phyloP scores from a whole-genome alignment of 2,888 invertebrate species.

The Drosophila rubida region DNA sequence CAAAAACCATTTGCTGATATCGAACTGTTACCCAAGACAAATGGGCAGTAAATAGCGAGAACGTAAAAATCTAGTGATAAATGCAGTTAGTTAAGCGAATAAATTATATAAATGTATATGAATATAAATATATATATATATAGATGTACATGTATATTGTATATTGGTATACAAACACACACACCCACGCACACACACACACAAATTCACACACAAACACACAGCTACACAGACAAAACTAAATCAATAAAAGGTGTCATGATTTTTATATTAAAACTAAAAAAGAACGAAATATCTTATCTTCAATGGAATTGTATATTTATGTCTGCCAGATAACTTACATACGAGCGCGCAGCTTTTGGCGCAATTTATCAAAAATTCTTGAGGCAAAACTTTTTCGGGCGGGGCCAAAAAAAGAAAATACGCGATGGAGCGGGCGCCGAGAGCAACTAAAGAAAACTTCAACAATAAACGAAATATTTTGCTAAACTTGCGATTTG shows the following conservation, averaged over 20 bases:
- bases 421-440: constrained; percentile 33
- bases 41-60: constrained; percentile 63
- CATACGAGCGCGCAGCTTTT: constrained; percentile 17
- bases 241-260: constrained; percentile 81
- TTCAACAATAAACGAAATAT: constrained; percentile 82
- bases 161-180: constrained; percentile 49
- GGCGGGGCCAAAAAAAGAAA: constrained; percentile 1
- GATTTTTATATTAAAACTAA: constrained; percentile 75
- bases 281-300: constrained; percentile 20
- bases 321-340: constrained; percentile 37
- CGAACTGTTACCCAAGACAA: constrained; percentile 7
- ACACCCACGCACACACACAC: constrained; percentile 12
- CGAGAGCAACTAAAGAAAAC: constrained; percentile 70
- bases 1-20: constrained; percentile 61
- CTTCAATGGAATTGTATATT: constrained; percentile 16
- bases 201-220: constrained; percentile 26
- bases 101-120: constrained; percentile 43
- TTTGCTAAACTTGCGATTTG: constrained; percentile 82
- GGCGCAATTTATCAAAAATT: constrained; percentile 76
- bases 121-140: constrained; percentile 37
- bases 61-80: constrained; percentile 80
- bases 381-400: constrained; percentile 49
- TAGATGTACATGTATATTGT: constrained; percentile 53
- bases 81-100: constrained; percentile 66
- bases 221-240: constrained; percentile 55